Evolutionary conservation across 2,888 invertebrate species (phyloP).

Genomic region (Drosophila parthenogenetica): DNA sequence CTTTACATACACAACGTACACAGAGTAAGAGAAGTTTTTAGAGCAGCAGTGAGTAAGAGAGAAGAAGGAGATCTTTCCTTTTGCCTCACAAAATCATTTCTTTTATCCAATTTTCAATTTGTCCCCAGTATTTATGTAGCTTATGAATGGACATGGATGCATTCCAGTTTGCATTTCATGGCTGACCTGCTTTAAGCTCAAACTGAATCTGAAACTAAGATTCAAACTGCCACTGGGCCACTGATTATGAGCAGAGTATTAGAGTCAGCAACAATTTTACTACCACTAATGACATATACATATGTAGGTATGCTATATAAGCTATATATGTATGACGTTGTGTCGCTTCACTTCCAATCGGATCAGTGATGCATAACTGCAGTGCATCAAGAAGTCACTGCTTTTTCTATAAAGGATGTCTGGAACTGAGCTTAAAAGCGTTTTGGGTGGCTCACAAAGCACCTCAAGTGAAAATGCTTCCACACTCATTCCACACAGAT

Average conservation of each 20-base stretch:
- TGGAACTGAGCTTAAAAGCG: constrained; percentile 34
- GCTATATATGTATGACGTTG: constrained; percentile 6
- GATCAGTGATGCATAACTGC: constrained; percentile 22
- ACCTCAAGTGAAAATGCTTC: constrained; percentile 22
- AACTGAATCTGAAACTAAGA: constrained; percentile 3
- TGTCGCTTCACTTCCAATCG: constrained; percentile 15
- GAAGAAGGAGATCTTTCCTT: neutral
- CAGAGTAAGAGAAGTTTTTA: constrained; percentile 9
- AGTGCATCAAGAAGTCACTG: constrained; percentile 16
- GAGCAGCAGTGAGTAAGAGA: neutral
- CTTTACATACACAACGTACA: constrained; percentile 22
- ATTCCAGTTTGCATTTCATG: constrained; percentile 19
- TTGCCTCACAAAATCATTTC: constrained; percentile 12
- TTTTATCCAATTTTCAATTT: constrained; percentile 49
- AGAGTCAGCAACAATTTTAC: constrained; percentile 5
- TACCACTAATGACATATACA: constrained; percentile 16
- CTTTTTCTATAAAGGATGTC: constrained; percentile 16
- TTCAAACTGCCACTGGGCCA: neutral
- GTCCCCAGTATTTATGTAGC: constrained; percentile 43
- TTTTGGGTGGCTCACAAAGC: constrained; percentile 24
- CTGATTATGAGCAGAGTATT: constrained; percentile 3
- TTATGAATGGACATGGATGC: constrained; percentile 31
- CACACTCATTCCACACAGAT: constrained; percentile 1
- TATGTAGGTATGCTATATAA: neutral
- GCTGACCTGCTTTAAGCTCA: constrained; percentile 48